These are phyloP conservation scores for Anthonomus grandis DNA, from an alignment of 1,140 invertebrate genomes.

Conservation along the genomic window DNA sequence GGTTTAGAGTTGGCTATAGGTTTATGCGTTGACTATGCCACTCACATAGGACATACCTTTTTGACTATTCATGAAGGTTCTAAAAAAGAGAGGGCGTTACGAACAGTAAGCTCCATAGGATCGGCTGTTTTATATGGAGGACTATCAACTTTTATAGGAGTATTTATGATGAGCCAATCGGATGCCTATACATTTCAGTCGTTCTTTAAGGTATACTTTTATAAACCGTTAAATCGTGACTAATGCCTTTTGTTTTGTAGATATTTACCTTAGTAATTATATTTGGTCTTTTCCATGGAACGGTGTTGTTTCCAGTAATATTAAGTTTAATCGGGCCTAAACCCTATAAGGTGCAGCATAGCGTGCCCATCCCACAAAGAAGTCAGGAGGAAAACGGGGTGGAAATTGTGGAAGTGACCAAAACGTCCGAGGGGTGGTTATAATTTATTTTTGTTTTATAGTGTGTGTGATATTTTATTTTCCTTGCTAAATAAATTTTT, in stretches of 20 bases:
- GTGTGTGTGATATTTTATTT: no score
- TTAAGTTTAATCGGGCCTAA: conserved; percentile 68
- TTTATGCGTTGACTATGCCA: conserved; percentile 84
- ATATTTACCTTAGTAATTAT: conserved; percentile 73
- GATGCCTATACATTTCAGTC: conserved; percentile 75
- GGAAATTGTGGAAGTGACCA: no score
- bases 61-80: conserved; percentile 55
- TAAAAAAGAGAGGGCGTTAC: conserved; percentile 59
- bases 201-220: conserved; percentile 66
- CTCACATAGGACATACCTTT: conserved; percentile 84
- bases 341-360: conserved; percentile 47
- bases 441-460: no score
- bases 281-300: conserved; percentile 74
- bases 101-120: conserved; percentile 73
- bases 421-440: no score
- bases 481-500: no score
- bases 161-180: conserved; percentile 68
- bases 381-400: conserved; percentile 10
- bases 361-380: conserved; percentile 28
- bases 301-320: conserved; percentile 71
- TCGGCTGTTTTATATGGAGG: conserved; percentile 78
- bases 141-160: conserved; percentile 74
- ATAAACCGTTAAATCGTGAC: neutral
- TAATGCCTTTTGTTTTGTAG: conserved; percentile 44
- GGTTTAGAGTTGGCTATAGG: conserved; percentile 81